phyloP scores from a whole-genome alignment of 2,113 vertebrate species.

The Oceanodroma tethys region DNA sequence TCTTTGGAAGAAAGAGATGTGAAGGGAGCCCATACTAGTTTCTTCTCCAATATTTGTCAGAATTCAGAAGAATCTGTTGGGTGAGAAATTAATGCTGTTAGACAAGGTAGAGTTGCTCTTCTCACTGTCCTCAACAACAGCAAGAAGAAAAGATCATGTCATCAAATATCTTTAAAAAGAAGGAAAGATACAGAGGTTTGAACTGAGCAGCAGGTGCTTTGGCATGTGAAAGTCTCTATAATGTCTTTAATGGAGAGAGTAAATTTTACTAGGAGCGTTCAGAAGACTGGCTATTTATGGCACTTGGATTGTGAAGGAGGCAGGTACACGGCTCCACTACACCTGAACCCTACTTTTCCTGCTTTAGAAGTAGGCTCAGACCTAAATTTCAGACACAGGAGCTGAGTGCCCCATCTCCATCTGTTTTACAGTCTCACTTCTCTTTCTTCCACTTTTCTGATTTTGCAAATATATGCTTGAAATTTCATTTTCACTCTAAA shows the following conservation, averaged over 20 bases:
- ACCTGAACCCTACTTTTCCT: background rate
- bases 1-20: background rate
- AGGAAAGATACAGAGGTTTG: background rate
- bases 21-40: background rate
- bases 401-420: background rate
- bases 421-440: background rate
- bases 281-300: background rate
- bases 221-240: rapidly evolving
- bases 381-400: no score
- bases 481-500: background rate
- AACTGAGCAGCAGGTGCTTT: background rate
- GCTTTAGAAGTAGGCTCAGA: background rate
- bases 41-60: background rate
- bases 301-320: background rate
- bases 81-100: background rate
- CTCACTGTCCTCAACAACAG: background rate
- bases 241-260: rapidly evolving
- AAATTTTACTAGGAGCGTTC: background rate
- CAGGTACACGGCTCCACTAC: background rate
- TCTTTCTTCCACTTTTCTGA: background rate
- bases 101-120: background rate
- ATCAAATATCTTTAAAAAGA: background rate
- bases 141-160: background rate
- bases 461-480: background rate
- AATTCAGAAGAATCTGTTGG: background rate